phyloP scores from a whole-genome alignment of 2,113 vertebrate species.

The Alligator sinensis region DNA sequence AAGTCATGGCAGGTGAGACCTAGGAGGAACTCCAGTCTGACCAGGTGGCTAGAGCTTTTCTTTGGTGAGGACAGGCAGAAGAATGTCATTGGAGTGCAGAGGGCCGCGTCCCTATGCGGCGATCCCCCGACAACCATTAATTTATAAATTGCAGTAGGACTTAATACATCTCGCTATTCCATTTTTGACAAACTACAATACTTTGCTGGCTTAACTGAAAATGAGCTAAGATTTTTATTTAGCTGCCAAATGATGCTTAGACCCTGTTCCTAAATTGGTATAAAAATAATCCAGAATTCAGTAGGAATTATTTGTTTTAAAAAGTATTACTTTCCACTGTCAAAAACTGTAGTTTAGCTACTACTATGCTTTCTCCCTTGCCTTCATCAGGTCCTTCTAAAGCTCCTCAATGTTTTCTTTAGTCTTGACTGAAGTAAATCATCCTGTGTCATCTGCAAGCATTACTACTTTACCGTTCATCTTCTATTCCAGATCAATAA shows the following conservation, averaged over 20 bases:
- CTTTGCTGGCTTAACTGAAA: not conserved
- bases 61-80: no score
- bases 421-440: not conserved
- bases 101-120: no score
- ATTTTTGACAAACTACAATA: not conserved
- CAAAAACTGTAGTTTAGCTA: not conserved
- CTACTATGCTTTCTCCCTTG: not conserved
- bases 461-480: not conserved
- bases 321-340: not conserved
- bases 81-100: no score
- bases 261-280: not conserved
- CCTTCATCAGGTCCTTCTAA: not conserved
- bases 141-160: not conserved
- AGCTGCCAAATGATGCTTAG: not conserved
- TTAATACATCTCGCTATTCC: not conserved
- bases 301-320: not conserved
- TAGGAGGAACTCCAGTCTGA: no score
- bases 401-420: not conserved
- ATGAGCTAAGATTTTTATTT: not conserved
- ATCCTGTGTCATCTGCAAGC: not conserved
- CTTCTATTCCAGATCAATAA: not conserved
- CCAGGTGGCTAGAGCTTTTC: no score
- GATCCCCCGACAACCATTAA: not conserved
- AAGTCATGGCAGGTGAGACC: no score
- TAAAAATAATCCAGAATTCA: not conserved